A percentile compares a stretch with the other conserved stretches of the same genome.
Conservation (phyloP, 2,113 vertebrate genomes). For the Hippopotamus amphibius region DNA sequence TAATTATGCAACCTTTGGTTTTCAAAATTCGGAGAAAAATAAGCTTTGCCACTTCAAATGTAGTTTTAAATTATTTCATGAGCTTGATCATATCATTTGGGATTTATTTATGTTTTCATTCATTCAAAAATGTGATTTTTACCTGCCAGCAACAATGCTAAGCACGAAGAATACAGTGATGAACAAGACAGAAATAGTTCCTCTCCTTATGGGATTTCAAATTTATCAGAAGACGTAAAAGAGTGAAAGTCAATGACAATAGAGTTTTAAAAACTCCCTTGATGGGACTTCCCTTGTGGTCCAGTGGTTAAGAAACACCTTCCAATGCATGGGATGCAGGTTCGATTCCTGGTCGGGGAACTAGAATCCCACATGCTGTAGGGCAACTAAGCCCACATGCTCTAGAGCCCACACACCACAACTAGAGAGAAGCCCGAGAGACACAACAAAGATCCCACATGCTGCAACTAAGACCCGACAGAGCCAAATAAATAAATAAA, state of each 20-base stretch:
- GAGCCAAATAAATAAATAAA: no score
- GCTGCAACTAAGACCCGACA: no score
- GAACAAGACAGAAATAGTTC: background rate
- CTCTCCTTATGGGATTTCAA: background rate
- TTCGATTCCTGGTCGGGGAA: no score
- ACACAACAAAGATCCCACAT: no score
- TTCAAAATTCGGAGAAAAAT: constrained; percentile 38
- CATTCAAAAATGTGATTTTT: constrained; percentile 3
- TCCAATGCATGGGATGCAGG: no score
- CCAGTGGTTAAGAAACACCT: no score
- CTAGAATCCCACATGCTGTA: no score
- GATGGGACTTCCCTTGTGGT: no score
- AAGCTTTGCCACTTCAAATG: background rate
- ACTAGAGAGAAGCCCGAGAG: no score
- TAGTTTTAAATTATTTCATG: background rate
- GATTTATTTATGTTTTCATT: background rate
- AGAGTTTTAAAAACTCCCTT: background rate
- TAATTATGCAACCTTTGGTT: background rate
- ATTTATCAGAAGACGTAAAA: constrained; percentile 3
- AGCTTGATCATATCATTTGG: background rate
- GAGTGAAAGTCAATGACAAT: background rate
- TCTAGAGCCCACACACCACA: no score
- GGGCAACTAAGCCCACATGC: no score
- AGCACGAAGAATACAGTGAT: background rate
- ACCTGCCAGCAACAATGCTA: background rate